These are phyloP conservation scores for Pipistrellus pygmaeus DNA, from an alignment of 2,797 vertebrate species.

Conservation along the genomic window DNA sequence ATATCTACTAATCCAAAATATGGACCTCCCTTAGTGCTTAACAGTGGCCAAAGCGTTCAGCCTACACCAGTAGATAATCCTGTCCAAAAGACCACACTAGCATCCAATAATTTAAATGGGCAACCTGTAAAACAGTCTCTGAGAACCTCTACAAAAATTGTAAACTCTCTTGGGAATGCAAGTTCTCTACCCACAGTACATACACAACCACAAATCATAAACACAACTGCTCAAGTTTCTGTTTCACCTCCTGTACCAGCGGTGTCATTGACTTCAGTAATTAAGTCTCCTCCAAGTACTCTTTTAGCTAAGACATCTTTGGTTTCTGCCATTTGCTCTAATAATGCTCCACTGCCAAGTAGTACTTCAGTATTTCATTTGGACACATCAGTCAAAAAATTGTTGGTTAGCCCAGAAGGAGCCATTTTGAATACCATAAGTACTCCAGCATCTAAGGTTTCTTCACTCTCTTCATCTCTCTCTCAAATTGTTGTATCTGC, in stretches of 20 bases:
- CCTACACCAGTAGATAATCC: slow-evolving; percentile 81
- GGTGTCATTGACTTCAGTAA: slow-evolving; percentile 83
- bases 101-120: slow-evolving; percentile 82
- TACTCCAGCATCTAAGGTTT: slow-evolving; percentile 86
- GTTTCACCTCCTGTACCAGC: slow-evolving; percentile 81
- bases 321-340: slow-evolving; percentile 81
- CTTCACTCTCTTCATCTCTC: slow-evolving; percentile 85
- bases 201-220: slow-evolving; percentile 88
- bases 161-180: slow-evolving; percentile 85
- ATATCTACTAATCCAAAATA: slow-evolving; percentile 91
- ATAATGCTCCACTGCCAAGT: slow-evolving; percentile 82
- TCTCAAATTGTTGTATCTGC: slow-evolving; percentile 86
- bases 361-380: slow-evolving; percentile 86
- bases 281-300: slow-evolving; percentile 82
- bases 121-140: slow-evolving; percentile 84
- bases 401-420: slow-evolving; percentile 94
- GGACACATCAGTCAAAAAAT: slow-evolving; percentile 89
- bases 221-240: slow-evolving; percentile 85
- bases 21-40: slow-evolving; percentile 82
- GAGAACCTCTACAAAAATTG: slow-evolving; percentile 87
- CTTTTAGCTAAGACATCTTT: slow-evolving; percentile 82
- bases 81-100: slow-evolving; percentile 83
- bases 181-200: slow-evolving; percentile 82
- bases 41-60: slow-evolving; percentile 82
- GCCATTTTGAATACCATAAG: slow-evolving; percentile 93